Percentiles rank a stretch among this genome's conserved stretches.
phyloP scores from a whole-genome alignment of 2,797 vertebrate species.

The Mus spretus region DNA sequence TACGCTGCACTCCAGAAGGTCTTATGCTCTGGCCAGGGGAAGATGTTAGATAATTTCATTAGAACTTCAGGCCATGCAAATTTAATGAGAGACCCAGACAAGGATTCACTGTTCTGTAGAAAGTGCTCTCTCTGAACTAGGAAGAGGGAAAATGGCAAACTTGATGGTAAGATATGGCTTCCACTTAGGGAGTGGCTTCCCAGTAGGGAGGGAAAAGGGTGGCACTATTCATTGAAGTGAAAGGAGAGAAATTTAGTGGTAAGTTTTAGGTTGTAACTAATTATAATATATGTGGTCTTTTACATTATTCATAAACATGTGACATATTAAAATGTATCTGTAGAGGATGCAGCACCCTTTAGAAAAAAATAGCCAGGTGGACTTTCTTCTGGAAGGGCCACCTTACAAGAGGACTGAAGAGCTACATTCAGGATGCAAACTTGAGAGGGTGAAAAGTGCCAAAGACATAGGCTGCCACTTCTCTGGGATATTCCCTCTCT shows the following conservation, averaged over 20 bases:
- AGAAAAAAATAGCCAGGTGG: background rate
- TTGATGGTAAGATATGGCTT: accelerated
- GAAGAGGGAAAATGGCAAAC: too few species aligned
- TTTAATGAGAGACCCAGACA: accelerated
- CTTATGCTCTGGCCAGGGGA: background rate
- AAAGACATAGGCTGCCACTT: background rate
- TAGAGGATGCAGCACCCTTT: too few species aligned
- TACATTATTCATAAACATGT: background rate
- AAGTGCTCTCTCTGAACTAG: background rate
- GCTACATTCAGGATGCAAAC: background rate
- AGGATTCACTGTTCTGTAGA: accelerated
- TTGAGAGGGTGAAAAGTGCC: too few species aligned
- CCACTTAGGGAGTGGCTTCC: accelerated
- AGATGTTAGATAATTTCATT: accelerated
- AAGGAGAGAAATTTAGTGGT: background rate
- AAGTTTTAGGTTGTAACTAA: too few species aligned
- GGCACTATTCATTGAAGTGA: background rate
- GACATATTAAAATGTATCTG: background rate
- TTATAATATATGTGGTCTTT: background rate
- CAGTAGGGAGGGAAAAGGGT: background rate
- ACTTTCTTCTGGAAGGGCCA: too few species aligned
- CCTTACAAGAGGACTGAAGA: background rate
- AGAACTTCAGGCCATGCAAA: too few species aligned
- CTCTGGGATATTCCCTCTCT: background rate
- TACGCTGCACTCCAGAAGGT: too few species aligned